phyloP scores from a whole-genome alignment of 2,797 vertebrate species.

The Limosa lapponica region DNA sequence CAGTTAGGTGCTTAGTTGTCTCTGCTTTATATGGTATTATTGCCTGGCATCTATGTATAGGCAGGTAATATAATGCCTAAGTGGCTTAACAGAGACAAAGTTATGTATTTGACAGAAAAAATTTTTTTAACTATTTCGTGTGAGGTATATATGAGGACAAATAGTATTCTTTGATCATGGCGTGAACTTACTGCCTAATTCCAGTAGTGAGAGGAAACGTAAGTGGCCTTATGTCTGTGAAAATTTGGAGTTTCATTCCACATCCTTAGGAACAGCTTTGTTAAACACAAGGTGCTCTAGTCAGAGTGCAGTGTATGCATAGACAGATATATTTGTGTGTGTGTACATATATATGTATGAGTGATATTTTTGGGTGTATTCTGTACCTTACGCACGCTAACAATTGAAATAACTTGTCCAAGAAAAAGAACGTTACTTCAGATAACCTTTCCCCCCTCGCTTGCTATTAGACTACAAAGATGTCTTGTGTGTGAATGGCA shows the following conservation, averaged over 20 bases:
- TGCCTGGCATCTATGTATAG: not conserved
- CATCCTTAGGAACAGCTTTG: not conserved
- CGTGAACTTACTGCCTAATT: not conserved
- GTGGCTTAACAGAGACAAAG: not conserved
- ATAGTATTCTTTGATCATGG: not conserved
- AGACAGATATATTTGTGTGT: rapidly evolving
- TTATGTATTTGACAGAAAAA: not conserved
- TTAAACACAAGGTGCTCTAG: not conserved
- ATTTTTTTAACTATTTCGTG: not conserved
- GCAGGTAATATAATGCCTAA: not conserved
- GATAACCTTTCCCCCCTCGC: not conserved
- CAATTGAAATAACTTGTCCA: not conserved
- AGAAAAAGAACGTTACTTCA: not conserved
- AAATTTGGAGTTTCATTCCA: not conserved
- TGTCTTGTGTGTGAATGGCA: not conserved
- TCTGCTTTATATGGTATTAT: not conserved
- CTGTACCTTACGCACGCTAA: not conserved
- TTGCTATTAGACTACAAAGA: not conserved
- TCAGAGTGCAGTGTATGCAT: not conserved
- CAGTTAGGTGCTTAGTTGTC: not conserved
- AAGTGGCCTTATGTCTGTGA: not conserved
- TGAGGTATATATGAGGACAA: not conserved
- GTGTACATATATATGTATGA: not conserved
- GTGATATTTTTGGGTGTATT: not conserved
- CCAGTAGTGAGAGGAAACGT: not conserved